These are phyloP conservation scores for Bathynomus jamesi DNA, from an alignment of 1,140 invertebrate genomes.

Conservation along the genomic window DNA sequence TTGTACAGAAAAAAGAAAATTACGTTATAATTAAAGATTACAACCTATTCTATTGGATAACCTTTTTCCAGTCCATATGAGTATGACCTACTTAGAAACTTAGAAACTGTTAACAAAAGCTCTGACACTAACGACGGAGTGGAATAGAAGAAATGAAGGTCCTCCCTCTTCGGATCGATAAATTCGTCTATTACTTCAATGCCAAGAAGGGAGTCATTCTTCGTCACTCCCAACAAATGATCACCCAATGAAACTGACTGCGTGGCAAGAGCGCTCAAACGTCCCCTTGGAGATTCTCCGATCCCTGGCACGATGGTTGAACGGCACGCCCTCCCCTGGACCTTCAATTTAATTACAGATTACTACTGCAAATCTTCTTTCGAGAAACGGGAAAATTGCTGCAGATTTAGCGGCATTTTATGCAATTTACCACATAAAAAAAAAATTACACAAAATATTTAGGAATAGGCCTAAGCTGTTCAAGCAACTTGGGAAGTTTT, in stretches of 20 bases:
- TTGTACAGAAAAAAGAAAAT: too few relatives aligned
- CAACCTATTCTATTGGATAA: too few relatives aligned
- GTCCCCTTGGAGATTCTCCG: slow-evolving; percentile 23
- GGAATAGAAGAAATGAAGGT: slow-evolving; percentile 46
- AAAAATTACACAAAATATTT: too few relatives aligned
- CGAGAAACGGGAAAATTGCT: slow-evolving; percentile 34
- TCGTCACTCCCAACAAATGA: slow-evolving; percentile 47
- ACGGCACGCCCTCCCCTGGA: slow-evolving; percentile 46
- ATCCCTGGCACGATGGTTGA: slow-evolving; percentile 47
- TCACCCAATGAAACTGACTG: slow-evolving; percentile 50
- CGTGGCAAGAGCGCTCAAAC: slow-evolving; percentile 42
- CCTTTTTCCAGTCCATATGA: too few relatives aligned
- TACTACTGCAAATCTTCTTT: slow-evolving; percentile 27
- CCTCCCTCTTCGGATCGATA: slow-evolving; percentile 30
- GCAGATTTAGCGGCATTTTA: too few relatives aligned
- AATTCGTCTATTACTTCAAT: slow-evolving; percentile 43
- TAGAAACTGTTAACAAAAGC: not conserved
- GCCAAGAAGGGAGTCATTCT: slow-evolving; percentile 39
- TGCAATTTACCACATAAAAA: too few relatives aligned
- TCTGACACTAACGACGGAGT: slow-evolving; percentile 43
- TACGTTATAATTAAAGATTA: too few relatives aligned
- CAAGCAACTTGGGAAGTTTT: too few relatives aligned
- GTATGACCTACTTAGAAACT: too few relatives aligned
- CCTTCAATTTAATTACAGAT: too few relatives aligned
- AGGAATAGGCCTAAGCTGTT: too few relatives aligned